Conservation (phyloP, 53 echinoderm and acorn worm genomes). For the Mesocentrotus franciscanus region DNA sequence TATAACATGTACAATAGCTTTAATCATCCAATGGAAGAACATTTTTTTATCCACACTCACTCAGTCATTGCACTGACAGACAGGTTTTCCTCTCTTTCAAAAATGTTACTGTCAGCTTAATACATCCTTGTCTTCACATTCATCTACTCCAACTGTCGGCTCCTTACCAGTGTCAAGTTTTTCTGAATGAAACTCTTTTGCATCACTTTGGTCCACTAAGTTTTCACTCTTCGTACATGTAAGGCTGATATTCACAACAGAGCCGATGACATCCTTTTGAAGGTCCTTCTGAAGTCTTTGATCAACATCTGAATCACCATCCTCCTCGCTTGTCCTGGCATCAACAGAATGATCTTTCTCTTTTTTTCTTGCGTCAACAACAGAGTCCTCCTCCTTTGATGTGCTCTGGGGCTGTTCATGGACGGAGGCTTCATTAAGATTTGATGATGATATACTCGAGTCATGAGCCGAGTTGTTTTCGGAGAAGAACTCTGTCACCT, state of each 20-base stretch:
- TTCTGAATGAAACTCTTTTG: background rate
- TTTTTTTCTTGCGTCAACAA: background rate
- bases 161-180: background rate
- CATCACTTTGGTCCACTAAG: background rate
- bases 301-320: background rate
- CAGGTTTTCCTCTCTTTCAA: background rate
- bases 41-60: background rate
- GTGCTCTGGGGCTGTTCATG: background rate
- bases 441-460: background rate
- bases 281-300: background rate
- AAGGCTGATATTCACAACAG: background rate
- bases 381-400: background rate
- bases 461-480: background rate
- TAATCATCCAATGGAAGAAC: background rate
- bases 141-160: background rate
- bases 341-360: background rate
- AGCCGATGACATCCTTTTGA: background rate
- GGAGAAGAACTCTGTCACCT: conserved; percentile 64
- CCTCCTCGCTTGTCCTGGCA: background rate
- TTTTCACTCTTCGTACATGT: background rate
- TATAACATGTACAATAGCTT: background rate
- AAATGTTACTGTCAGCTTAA: background rate
- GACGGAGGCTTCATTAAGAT: background rate
- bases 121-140: background rate
- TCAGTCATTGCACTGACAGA: background rate